phyloP scores from a whole-genome alignment of 2,888 invertebrate species.

The Drosophila peninsularis region DNA sequence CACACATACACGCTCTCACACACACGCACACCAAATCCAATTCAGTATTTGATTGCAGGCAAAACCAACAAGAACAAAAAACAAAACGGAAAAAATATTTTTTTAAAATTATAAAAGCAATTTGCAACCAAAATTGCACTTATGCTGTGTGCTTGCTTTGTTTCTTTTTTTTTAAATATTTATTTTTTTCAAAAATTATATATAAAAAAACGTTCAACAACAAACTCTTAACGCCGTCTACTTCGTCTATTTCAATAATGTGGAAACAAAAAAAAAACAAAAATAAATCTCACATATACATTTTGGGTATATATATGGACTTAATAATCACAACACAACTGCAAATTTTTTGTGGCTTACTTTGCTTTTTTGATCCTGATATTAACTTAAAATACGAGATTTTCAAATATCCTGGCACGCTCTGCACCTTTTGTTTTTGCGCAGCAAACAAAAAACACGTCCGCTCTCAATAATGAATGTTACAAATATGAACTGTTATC shows the following conservation, averaged over 20 bases:
- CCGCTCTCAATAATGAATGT: slow-evolving; percentile 53
- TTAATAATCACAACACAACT: slow-evolving; percentile 43
- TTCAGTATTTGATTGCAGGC: slow-evolving; percentile 13
- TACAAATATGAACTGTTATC: slow-evolving; percentile 55
- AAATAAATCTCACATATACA: slow-evolving; percentile 2
- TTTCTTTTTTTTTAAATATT: slow-evolving; percentile 1
- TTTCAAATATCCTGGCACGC: slow-evolving; percentile 60
- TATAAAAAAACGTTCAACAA: slow-evolving; percentile 27
- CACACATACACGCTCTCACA: slow-evolving; percentile 25
- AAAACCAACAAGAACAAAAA: slow-evolving; percentile 36
- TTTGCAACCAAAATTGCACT: slow-evolving; percentile 27
- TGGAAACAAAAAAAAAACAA: slow-evolving; percentile 8
- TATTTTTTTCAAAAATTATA: slow-evolving; percentile 5
- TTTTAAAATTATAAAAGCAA: slow-evolving; percentile 23
- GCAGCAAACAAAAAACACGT: slow-evolving; percentile 62
- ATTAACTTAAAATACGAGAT: slow-evolving; percentile 47
- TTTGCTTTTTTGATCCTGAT: slow-evolving; percentile 40
- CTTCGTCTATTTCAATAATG: slow-evolving; percentile 15
- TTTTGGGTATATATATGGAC: not conserved
- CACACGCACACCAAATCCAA: slow-evolving; percentile 5
- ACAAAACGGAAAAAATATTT: slow-evolving; percentile 28
- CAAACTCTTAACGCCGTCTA: slow-evolving; percentile 42
- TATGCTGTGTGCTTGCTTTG: slow-evolving; percentile 14
- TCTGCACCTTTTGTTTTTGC: slow-evolving; percentile 48
- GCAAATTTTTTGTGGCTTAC: slow-evolving; percentile 47